Conservation (phyloP, 2,797 vertebrate species). For the Austrolebias charrua region DNA sequence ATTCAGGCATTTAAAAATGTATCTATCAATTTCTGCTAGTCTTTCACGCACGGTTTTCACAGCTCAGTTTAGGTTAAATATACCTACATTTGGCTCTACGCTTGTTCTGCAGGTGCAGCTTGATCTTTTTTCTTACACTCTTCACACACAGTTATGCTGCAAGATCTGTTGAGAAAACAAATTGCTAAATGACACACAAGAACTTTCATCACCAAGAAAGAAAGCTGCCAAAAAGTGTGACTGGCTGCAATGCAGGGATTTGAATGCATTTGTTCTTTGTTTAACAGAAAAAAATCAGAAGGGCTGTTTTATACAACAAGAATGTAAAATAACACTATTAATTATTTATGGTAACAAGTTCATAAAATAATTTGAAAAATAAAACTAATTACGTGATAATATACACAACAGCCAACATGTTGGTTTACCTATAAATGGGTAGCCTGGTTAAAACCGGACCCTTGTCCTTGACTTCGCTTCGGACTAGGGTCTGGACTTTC, state of each 20-base stretch:
- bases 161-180: conserved; percentile 49
- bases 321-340: neutral
- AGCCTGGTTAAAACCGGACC: no score
- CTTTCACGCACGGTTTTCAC: no score
- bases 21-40: no score
- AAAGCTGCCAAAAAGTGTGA: no score
- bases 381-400: neutral
- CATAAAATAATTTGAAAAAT: neutral
- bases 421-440: no score
- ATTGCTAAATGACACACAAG: neutral
- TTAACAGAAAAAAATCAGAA: neutral
- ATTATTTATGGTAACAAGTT: neutral
- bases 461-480: no score
- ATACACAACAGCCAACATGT: neutral
- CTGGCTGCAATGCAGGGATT: neutral
- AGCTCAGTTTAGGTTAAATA: neutral
- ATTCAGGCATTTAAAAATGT: no score
- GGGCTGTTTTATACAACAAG: neutral
- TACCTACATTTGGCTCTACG: conserved; percentile 41
- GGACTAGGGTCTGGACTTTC: no score
- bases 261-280: neutral
- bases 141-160: conserved; percentile 72
- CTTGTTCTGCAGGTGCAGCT: conserved; percentile 33
- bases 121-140: conserved; percentile 67
- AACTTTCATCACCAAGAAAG: no score